Evolutionary conservation across 2,888 invertebrate genomes (phyloP).

Genomic region (Muschampia staudingeri): DNA sequence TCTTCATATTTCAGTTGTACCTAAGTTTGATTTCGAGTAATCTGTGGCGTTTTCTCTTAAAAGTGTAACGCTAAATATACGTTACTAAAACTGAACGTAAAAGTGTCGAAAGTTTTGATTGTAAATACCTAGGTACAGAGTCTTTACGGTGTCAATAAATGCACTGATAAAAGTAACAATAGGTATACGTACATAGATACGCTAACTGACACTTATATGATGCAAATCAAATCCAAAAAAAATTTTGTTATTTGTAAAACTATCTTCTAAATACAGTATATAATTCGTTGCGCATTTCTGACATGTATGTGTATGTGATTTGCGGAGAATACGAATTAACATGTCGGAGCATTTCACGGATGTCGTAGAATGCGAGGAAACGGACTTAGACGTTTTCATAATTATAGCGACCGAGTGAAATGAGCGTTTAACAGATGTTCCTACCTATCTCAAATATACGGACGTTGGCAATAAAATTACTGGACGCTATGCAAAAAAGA

Average conservation of each 20-base stretch:
- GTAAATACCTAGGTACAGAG: too few species aligned
- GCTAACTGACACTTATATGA: too few species aligned
- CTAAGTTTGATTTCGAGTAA: too few species aligned
- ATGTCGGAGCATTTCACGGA: conserved; percentile 77
- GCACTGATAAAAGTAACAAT: too few species aligned
- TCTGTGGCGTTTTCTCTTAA: too few species aligned
- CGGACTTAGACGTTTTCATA: conserved; percentile 68
- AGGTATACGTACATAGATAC: too few species aligned
- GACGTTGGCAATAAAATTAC: conserved; percentile 45
- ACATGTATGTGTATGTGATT: conserved; percentile 61
- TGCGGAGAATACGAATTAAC: conserved; percentile 74
- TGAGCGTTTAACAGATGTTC: conserved; percentile 44
- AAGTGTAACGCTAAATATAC: too few species aligned
- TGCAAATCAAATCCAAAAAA: neutral
- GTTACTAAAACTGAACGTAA: too few species aligned
- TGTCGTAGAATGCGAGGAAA: conserved; percentile 70
- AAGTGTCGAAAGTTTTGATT: too few species aligned
- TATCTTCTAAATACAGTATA: conserved; percentile 60
- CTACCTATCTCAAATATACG: conserved; percentile 30
- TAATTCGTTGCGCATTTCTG: conserved; percentile 76
- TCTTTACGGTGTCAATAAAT: too few species aligned
- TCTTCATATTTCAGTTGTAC: too few species aligned
- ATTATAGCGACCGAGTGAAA: conserved; percentile 51
- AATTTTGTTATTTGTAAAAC: neutral
- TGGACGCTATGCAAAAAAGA: conserved; percentile 14